Conservation (phyloP, 2,797 vertebrate genomes). For the Coregonus ussuriensis region DNA sequence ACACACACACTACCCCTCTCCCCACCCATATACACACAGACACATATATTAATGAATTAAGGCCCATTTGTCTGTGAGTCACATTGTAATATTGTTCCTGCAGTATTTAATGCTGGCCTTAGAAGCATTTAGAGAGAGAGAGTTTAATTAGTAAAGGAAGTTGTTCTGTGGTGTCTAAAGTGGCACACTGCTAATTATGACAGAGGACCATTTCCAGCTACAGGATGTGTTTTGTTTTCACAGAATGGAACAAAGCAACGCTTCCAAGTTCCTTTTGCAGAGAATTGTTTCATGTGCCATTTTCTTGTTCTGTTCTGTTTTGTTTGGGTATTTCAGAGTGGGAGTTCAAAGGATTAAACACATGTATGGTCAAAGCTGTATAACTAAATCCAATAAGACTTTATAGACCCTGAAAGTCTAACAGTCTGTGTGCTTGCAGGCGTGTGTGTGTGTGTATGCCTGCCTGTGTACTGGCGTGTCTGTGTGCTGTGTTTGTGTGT, state of each 20-base stretch:
- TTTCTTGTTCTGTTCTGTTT: neutral
- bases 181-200: conserved; percentile 34
- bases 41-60: neutral
- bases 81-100: neutral
- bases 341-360: neutral
- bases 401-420: too few relatives aligned
- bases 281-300: neutral
- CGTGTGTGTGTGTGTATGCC: too few relatives aligned
- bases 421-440: too few relatives aligned
- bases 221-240: conserved; percentile 17
- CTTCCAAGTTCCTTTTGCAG: neutral
- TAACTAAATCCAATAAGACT: too few relatives aligned
- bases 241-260: neutral
- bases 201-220: conserved; percentile 21
- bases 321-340: neutral
- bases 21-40: conserved; percentile 1
- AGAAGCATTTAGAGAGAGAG: conserved; percentile 16
- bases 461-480: too few relatives aligned
- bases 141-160: conserved; percentile 48
- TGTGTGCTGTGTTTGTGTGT: too few relatives aligned
- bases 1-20: neutral
- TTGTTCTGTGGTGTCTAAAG: conserved; percentile 35
- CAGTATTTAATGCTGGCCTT: neutral
- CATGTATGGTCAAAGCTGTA: too few relatives aligned
- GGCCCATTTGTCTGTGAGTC: neutral